These are phyloP conservation scores for Corythaeola cristata DNA, from an alignment of 2,113 vertebrate genomes.

Conservation along the genomic window DNA sequence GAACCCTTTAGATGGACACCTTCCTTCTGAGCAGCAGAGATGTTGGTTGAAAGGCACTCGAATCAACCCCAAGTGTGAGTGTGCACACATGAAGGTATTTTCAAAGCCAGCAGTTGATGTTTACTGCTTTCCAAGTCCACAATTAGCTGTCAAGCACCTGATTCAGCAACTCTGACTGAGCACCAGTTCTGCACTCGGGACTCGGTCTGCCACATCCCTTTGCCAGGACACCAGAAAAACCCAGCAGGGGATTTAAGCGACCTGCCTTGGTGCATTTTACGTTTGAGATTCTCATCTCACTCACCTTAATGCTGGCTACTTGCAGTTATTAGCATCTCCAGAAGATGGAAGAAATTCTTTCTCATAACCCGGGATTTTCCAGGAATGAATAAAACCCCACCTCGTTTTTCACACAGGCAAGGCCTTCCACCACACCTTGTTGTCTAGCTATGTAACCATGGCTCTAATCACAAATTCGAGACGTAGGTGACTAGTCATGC, in stretches of 20 bases:
- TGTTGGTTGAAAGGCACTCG: background rate
- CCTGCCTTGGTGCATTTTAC: background rate
- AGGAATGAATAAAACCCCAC: background rate
- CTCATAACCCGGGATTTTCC: background rate
- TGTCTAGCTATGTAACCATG: background rate
- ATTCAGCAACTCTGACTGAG: background rate
- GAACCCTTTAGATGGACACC: background rate
- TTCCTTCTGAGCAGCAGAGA: background rate
- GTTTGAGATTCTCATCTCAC: background rate
- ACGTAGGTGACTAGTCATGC: background rate
- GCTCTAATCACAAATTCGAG: background rate
- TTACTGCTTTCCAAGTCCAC: conserved; percentile 40
- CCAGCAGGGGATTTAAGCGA: background rate
- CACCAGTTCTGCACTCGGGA: background rate
- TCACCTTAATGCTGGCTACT: background rate
- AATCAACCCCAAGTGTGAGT: background rate
- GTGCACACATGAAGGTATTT: background rate
- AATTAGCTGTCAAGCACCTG: conserved; percentile 28
- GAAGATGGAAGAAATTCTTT: background rate
- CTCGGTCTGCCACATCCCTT: background rate
- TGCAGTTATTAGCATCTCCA: background rate
- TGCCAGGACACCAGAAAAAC: background rate
- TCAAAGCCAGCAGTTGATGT: conserved; percentile 14
- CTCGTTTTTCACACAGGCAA: background rate
- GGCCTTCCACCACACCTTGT: conserved; percentile 7